Conservation (phyloP, 2,113 vertebrate genomes). For the Osmerus eperlanus region DNA sequence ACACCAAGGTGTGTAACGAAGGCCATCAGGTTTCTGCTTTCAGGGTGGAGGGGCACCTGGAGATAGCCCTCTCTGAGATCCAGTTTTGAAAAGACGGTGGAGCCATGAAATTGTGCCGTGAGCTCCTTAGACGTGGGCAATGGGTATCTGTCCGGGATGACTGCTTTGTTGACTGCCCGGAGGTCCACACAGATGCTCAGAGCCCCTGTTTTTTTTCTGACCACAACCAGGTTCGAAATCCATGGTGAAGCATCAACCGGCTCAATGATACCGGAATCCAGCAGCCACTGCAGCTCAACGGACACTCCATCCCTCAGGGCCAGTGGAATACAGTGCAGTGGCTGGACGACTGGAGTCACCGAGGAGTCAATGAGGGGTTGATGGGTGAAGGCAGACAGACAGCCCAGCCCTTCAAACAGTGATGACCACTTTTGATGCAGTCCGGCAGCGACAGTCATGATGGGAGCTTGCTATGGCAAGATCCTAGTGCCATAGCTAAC, state of each 20-base stretch:
- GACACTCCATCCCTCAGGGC: constrained; percentile 1
- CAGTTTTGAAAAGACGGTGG: constrained; percentile 20
- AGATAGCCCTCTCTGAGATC: constrained; percentile 30
- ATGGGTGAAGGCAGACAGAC: constrained; percentile 8
- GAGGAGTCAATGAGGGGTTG: constrained; percentile 4
- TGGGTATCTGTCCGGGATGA: constrained; percentile 21
- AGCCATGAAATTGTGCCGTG: constrained; percentile 20
- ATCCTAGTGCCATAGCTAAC: constrained; percentile 2
- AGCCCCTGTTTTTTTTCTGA: background rate
- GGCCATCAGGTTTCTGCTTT: constrained; percentile 19
- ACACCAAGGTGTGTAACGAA: constrained; percentile 15
- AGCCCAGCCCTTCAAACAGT: constrained; percentile 7
- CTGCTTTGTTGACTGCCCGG: constrained; percentile 6
- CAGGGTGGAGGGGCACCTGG: constrained; percentile 22
- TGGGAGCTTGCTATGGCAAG: background rate
- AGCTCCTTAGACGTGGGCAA: constrained; percentile 24
- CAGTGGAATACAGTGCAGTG: constrained; percentile 2
- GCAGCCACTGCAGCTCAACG: constrained; percentile 11
- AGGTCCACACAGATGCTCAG: constrained; percentile 17
- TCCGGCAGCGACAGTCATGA: background rate
- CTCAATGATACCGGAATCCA: constrained; percentile 9
- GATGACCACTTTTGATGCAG: constrained; percentile 5
- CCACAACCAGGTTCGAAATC: constrained; percentile 17
- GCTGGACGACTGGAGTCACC: constrained; percentile 12
- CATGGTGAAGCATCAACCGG: constrained; percentile 18